Evolutionary conservation across 2,797 vertebrate genomes (phyloP).

Genomic region (Saguinus oedipus): DNA sequence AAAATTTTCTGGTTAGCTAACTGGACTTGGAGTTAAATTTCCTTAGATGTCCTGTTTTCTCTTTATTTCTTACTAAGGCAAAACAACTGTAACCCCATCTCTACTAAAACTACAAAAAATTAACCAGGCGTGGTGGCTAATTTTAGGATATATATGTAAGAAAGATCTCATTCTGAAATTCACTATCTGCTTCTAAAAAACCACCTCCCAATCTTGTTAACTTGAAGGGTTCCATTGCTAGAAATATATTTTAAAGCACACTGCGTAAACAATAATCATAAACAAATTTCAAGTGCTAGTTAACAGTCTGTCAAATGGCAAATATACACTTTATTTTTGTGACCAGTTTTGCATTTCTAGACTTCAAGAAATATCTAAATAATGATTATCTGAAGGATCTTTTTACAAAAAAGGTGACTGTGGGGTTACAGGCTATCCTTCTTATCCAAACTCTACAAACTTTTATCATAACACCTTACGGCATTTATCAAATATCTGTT

Average conservation of each 20-base stretch:
- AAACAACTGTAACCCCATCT: neutral
- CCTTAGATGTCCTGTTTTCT: slow-evolving; percentile 28
- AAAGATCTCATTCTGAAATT: slow-evolving; percentile 32
- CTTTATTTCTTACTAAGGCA: slow-evolving; percentile 40
- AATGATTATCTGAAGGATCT: neutral
- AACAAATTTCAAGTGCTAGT: neutral
- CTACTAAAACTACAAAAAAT: no score
- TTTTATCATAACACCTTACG: neutral
- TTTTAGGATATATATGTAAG: neutral
- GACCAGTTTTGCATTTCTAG: slow-evolving; percentile 13
- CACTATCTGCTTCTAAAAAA: slow-evolving; percentile 40
- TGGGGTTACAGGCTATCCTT: neutral
- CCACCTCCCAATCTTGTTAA: neutral
- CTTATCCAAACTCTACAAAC: neutral
- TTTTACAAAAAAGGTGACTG: neutral
- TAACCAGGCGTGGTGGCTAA: neutral
- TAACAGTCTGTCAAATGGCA: neutral
- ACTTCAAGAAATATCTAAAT: neutral
- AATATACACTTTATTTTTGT: slow-evolving; percentile 21
- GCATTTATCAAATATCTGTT: neutral
- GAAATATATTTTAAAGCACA: slow-evolving; percentile 31
- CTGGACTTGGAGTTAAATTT: slow-evolving; percentile 43
- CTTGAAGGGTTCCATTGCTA: neutral
- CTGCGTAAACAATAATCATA: slow-evolving; percentile 11
- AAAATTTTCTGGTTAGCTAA: slow-evolving; percentile 23